phyloP scores from a whole-genome alignment of 2,888 invertebrate species.

The Zhengitettix transpicula region DNA sequence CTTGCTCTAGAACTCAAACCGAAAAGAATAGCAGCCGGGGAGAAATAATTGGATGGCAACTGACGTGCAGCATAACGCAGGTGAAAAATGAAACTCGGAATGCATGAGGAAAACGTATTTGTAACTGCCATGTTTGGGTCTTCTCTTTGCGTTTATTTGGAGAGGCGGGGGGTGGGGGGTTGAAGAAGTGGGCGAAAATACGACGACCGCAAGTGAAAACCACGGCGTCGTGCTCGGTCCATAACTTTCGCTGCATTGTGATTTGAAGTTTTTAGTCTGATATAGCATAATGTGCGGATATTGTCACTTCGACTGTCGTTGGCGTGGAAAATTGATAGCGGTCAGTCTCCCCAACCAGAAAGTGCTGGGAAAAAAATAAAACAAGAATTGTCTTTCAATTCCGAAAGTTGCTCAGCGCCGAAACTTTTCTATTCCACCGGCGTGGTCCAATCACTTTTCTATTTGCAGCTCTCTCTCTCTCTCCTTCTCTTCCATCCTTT shows the following conservation, averaged over 20 bases:
- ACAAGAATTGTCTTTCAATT: background rate
- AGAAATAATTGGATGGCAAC: conserved; percentile 14
- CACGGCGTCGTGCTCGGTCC: no score
- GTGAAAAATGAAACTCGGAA: conserved; percentile 15
- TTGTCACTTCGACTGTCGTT: no score
- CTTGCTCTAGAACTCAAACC: conserved; percentile 1
- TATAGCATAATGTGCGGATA: no score
- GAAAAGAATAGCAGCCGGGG: conserved; percentile 4
- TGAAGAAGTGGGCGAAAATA: no score
- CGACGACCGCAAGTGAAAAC: no score
- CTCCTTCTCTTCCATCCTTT: background rate
- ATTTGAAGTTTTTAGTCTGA: no score
- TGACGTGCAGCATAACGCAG: conserved; percentile 13
- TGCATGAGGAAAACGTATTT: conserved; percentile 14
- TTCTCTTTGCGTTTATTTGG: background rate
- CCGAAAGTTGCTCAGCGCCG: background rate
- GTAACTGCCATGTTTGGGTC: conserved; percentile 13
- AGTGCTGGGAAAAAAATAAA: background rate
- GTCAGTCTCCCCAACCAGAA: background rate
- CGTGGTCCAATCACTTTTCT: conserved; percentile 12
- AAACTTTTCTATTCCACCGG: conserved; percentile 5
- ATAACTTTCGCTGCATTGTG: no score
- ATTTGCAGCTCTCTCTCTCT: conserved; percentile 6
- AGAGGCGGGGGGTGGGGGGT: background rate
- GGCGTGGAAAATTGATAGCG: background rate